Percentiles rank a stretch among this genome's conserved stretches.
These are phyloP conservation scores for Balearica regulorum DNA, from an alignment of 2,797 vertebrate genomes.

Conservation along the genomic window DNA sequence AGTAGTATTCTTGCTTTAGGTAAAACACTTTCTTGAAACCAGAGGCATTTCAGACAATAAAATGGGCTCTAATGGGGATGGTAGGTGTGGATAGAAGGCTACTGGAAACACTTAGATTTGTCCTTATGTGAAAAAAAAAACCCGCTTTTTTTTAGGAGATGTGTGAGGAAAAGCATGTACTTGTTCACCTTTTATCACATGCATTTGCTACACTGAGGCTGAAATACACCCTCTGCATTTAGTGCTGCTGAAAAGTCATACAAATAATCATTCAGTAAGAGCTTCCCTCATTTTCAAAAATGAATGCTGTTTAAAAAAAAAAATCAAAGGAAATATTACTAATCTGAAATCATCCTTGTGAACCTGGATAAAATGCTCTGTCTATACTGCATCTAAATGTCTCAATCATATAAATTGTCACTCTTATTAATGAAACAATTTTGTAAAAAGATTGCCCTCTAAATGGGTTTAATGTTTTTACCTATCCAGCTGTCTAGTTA, in stretches of 20 bases:
- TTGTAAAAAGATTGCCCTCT: constrained; percentile 70
- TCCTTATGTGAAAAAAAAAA: constrained; percentile 47
- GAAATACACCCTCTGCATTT: constrained; percentile 1
- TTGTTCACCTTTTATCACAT: constrained; percentile 31
- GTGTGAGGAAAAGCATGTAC: not conserved
- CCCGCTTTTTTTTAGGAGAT: not conserved
- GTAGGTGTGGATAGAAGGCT: constrained; percentile 57
- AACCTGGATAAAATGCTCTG: constrained; percentile 59
- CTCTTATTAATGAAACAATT: constrained; percentile 75
- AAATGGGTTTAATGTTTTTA: constrained; percentile 68
- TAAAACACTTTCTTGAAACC: constrained; percentile 82
- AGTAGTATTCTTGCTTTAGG: constrained; percentile 87
- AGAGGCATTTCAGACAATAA: constrained; percentile 82
- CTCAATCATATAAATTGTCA: constrained; percentile 72
- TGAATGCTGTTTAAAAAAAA: constrained; percentile 48
- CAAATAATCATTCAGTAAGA: constrained; percentile 21
- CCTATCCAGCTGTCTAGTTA: constrained; percentile 63
- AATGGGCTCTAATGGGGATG: constrained; percentile 72
- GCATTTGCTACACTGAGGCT: constrained; percentile 10
- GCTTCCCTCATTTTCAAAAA: constrained; percentile 33
- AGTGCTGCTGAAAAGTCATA: constrained; percentile 41
- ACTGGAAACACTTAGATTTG: constrained; percentile 64
- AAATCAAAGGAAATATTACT: constrained; percentile 47
- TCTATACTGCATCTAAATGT: constrained; percentile 66
- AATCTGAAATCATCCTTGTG: constrained; percentile 53